These are phyloP conservation scores for Cheilosia vernalis DNA, from an alignment of 2,888 invertebrate genomes.

Conservation along the genomic window DNA sequence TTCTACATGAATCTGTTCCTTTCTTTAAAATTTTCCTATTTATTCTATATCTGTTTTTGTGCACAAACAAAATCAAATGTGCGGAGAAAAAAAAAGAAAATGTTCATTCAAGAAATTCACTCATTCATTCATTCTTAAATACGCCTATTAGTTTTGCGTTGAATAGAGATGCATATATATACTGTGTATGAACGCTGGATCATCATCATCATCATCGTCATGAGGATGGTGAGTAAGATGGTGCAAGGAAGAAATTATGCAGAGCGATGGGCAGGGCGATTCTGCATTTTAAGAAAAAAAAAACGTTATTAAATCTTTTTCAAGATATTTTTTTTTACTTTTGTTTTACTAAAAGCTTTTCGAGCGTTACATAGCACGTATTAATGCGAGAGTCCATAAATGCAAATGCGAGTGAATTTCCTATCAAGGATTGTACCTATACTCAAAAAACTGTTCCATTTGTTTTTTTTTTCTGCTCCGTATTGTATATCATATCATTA, in stretches of 20 bases:
- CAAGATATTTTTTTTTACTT: not conserved
- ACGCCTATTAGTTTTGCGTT: slow-evolving; percentile 34
- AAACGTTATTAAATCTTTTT: no score
- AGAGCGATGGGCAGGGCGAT: not conserved
- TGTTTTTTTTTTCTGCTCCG: no score
- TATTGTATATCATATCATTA: no score
- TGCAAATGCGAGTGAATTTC: no score
- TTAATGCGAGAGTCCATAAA: no score
- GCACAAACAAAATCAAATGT: slow-evolving; percentile 44
- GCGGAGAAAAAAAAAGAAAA: slow-evolving; percentile 14
- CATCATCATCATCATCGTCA: slow-evolving; percentile 14
- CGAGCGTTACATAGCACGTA: no score
- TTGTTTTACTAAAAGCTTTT: no score
- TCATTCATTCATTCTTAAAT: slow-evolving; percentile 46
- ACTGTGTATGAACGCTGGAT: slow-evolving; percentile 12
- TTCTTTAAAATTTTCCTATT: slow-evolving; percentile 43
- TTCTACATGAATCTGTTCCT: slow-evolving; percentile 4
- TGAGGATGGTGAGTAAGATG: not conserved
- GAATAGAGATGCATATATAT: slow-evolving; percentile 25
- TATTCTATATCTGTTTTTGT: slow-evolving; percentile 47
- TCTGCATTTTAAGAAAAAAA: no score
- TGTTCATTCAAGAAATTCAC: slow-evolving; percentile 33
- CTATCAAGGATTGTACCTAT: no score
- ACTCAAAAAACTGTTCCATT: no score
- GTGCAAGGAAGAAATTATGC: slow-evolving; percentile 21